These are phyloP conservation scores for Chitala chitala DNA, from an alignment of 2,113 vertebrate species.

Conservation along the genomic window DNA sequence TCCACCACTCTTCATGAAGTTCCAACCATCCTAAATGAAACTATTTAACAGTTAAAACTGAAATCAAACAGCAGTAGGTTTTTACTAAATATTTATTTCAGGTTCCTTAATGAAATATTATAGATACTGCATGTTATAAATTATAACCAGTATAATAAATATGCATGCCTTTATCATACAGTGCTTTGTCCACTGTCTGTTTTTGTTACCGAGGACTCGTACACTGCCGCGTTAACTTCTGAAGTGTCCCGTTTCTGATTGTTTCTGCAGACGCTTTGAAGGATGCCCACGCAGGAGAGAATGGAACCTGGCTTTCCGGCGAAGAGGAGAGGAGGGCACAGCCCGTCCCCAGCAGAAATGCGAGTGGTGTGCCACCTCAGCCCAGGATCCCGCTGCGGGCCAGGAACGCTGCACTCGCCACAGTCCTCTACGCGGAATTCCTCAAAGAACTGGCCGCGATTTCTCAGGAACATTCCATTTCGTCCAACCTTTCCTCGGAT, in stretches of 20 bases:
- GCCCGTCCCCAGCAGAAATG: conserved; percentile 57
- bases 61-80: too few relatives aligned
- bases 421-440: conserved; percentile 84
- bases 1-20: too few relatives aligned
- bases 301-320: conserved; percentile 50
- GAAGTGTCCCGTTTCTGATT: background rate
- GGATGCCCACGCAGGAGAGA: conserved; percentile 41
- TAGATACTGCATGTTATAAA: too few relatives aligned
- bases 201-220: background rate
- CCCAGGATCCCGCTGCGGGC: conserved; percentile 60
- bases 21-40: too few relatives aligned
- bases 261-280: conserved; percentile 63
- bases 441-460: conserved; percentile 91
- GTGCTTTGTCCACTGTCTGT: background rate
- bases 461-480: conserved; percentile 76
- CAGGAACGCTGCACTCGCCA: conserved; percentile 75
- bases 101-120: too few relatives aligned
- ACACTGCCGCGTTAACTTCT: background rate
- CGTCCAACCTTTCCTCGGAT: conserved; percentile 57
- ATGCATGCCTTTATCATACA: too few relatives aligned
- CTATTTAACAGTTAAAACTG: too few relatives aligned
- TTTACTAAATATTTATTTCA: too few relatives aligned
- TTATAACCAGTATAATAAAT: too few relatives aligned
- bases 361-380: conserved; percentile 57
- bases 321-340: conserved; percentile 50